Percentiles rank a stretch among this genome's conserved stretches.
Conservation (phyloP, 2,113 vertebrate genomes). For the Illadopsis cleaveri region DNA sequence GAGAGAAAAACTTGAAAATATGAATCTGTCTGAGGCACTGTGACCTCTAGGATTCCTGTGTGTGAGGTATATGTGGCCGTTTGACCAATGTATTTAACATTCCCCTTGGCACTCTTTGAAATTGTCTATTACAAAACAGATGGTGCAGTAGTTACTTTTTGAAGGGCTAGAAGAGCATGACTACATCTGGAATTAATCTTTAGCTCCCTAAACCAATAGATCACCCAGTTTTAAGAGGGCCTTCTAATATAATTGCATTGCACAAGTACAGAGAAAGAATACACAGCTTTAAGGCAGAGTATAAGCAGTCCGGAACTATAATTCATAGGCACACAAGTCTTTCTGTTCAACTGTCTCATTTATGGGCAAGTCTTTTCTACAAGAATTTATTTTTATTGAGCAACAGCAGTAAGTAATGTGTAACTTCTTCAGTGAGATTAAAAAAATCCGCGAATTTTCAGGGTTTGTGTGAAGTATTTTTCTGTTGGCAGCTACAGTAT, state of each 20-base stretch:
- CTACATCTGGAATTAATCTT: slow-evolving; percentile 57
- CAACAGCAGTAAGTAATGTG: slow-evolving; percentile 19
- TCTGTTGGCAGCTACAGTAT: background rate
- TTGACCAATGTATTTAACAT: slow-evolving; percentile 59
- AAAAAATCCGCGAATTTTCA: background rate
- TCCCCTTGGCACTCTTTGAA: slow-evolving; percentile 52
- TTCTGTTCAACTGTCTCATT: slow-evolving; percentile 24
- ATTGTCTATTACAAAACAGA: slow-evolving; percentile 60
- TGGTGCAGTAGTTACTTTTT: slow-evolving; percentile 62
- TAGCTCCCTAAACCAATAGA: slow-evolving; percentile 59
- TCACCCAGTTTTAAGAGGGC: slow-evolving; percentile 52
- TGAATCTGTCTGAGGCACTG: slow-evolving; percentile 27
- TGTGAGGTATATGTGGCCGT: background rate
- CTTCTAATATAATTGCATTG: slow-evolving; percentile 42
- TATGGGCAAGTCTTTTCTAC: background rate
- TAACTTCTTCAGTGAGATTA: background rate
- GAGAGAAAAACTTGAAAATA: slow-evolving; percentile 13
- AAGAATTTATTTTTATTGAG: slow-evolving; percentile 11
- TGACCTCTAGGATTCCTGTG: slow-evolving; percentile 42
- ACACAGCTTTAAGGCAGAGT: slow-evolving; percentile 46
- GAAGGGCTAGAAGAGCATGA: slow-evolving; percentile 39
- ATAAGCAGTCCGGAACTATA: slow-evolving; percentile 41
- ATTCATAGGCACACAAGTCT: background rate
- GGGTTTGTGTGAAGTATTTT: background rate
- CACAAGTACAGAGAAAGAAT: slow-evolving; percentile 32